A percentile compares a stretch with the other conserved stretches of the same genome.
Evolutionary conservation across 35 echinoderm and acorn worm species (phyloP).

Genomic region (Ophiothrix spiculata): DNA sequence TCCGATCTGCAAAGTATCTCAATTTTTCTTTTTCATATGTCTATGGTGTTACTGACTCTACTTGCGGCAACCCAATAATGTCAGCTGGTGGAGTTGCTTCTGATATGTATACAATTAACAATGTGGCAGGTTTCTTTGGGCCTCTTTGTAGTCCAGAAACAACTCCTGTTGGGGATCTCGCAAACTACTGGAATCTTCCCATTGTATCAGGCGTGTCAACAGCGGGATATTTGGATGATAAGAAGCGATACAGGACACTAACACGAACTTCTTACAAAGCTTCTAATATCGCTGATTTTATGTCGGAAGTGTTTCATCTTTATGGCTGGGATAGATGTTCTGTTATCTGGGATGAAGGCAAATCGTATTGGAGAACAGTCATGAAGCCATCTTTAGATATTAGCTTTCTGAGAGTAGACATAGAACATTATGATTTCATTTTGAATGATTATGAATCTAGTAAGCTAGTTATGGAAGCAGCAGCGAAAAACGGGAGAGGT

Average conservation of each 20-base stretch:
- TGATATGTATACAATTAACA: background rate
- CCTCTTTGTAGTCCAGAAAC: background rate
- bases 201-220: background rate
- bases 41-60: no score
- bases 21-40: no score
- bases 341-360: background rate
- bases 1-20: no score
- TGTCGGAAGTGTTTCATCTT: background rate
- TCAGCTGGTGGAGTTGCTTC: background rate
- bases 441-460: background rate
- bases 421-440: background rate
- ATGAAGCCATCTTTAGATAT: background rate
- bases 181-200: background rate
- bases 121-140: background rate
- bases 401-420: background rate
- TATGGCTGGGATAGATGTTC: background rate
- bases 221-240: background rate
- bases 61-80: no score
- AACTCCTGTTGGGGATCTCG: background rate
- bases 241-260: background rate
- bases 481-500: background rate
- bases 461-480: background rate
- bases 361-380: background rate
- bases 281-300: background rate
- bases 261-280: background rate